Base-by-base conservation (phyloP, 2,113 vertebrate species). In the Ceyx melanurus region DNA sequence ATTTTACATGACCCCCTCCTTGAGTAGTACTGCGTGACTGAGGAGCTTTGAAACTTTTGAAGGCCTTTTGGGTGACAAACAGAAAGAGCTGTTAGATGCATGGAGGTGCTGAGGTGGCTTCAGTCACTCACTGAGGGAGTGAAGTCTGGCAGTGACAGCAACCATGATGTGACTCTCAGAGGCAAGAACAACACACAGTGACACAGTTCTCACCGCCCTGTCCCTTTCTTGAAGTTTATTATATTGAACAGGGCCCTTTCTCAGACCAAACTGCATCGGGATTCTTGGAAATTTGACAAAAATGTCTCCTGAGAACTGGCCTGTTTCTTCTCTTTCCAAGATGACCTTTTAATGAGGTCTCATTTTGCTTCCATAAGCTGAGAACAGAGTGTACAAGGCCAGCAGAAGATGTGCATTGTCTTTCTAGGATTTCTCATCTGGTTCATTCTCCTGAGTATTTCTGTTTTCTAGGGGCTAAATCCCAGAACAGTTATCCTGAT, bases 251-350 rank as follows among this genome's bases (percentile, higher is more conserved):
- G 29, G 21, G 84, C 60, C 42, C 18, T 56, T 93, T 96, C 89
- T 93, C 91, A 92, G 56, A 85, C 60, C 28, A 76, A 74, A 54
- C 64, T 80, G 56, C 40, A 5, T 70, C 79, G 66, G 26, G 29
- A 72, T 85, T 89, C 92, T 71, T 95, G 75, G 94, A 91, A 89
- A 86, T 73, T 2, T 70, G 81, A 85, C 95, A 96, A 79, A 96
- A 94, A 92, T 48, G 23, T 85, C 89, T 93, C 94, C 74, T 93
- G 93, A 94, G 95, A 96, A 89, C 86, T 91, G 91, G 89, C 74
- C 37, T 66, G 42, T 80, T 92, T 96, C 89, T 82, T 91, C 62
- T 82, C 46, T 90, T 90, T 95, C 84, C 82, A 66, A 78, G 66
- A 50, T 93, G 92, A 96, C 92, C 89, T 89, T 87, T 92, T 96